Evolutionary conservation across 2,113 vertebrate genomes (phyloP).

Genomic region (Silurus asotus): DNA sequence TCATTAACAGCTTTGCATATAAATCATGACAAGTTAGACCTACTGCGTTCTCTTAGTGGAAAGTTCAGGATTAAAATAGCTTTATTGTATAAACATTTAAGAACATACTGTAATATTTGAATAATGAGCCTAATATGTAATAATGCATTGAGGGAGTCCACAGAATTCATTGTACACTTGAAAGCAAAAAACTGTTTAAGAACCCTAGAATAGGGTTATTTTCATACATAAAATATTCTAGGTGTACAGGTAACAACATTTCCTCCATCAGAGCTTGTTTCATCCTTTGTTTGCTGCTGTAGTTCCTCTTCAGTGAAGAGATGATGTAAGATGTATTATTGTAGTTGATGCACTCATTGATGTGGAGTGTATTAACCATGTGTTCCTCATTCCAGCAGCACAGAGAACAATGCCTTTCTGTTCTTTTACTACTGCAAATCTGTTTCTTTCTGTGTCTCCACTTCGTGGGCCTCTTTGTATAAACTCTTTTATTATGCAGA

Average conservation of each 20-base stretch:
- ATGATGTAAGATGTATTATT: slow-evolving; percentile 30
- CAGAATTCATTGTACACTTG: background rate
- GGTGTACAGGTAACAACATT: background rate
- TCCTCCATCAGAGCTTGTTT: background rate
- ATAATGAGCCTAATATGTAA: background rate
- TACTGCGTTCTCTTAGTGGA: background rate
- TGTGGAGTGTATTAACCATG: slow-evolving; percentile 33
- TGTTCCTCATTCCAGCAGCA: background rate
- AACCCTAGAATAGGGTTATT: background rate
- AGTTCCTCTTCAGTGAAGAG: slow-evolving; percentile 15
- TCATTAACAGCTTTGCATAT: background rate
- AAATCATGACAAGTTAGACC: background rate
- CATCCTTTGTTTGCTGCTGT: background rate
- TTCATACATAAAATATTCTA: background rate
- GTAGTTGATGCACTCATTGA: slow-evolving; percentile 8
- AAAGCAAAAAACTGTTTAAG: background rate
- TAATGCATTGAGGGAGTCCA: background rate
- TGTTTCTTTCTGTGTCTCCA: background rate
- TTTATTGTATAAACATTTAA: background rate
- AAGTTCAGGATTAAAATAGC: background rate
- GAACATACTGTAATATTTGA: background rate
- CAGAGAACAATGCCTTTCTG: slow-evolving; percentile 40
- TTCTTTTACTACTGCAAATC: slow-evolving; percentile 21
- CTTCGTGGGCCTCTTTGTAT: background rate
- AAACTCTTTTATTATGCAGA: slow-evolving; percentile 6